These are phyloP conservation scores for Furcula furcula DNA, from an alignment of 2,888 invertebrate genomes.

Conservation along the genomic window DNA sequence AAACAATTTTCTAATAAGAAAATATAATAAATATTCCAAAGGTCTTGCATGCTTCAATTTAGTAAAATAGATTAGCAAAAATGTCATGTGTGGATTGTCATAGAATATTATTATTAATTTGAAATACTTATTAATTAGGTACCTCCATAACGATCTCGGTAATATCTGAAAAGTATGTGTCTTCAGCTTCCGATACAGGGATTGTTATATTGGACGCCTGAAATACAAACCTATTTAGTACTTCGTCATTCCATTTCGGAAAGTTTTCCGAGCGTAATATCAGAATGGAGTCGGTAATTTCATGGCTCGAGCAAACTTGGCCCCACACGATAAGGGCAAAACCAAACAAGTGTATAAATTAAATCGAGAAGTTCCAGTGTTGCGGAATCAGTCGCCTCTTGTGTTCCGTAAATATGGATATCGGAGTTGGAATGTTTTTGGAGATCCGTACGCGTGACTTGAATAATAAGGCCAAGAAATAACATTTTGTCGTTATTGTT, in stretches of 20 bases:
- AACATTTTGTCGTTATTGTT: too few species aligned
- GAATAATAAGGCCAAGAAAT: too few species aligned
- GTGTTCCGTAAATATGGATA: conserved; percentile 57
- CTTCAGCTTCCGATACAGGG: conserved; percentile 11
- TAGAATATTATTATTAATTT: too few species aligned
- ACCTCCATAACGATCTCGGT: conserved; percentile 4
- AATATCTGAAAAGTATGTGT: conserved; percentile 2
- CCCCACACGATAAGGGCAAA: conserved; percentile 54
- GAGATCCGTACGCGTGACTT: conserved; percentile 15
- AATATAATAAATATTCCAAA: too few species aligned
- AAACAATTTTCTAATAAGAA: too few species aligned
- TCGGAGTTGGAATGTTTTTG: conserved; percentile 41
- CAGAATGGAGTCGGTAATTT: conserved; percentile 38
- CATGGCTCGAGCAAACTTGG: conserved; percentile 30
- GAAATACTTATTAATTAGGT: conserved; percentile 12
- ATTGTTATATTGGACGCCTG: conserved; percentile 34
- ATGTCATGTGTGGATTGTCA: too few species aligned
- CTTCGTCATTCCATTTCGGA: conserved; percentile 37
- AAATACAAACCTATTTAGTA: conserved; percentile 34
- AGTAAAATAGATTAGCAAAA: too few species aligned
- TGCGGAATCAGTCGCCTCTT: conserved; percentile 65
- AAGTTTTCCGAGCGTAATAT: conserved; percentile 36
- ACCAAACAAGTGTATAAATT: conserved; percentile 75
- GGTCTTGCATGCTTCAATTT: too few species aligned
- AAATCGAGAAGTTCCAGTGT: conserved; percentile 70